Percentiles rank a stretch among this genome's conserved stretches.
Conservation (phyloP, 1,140 invertebrate genomes). For the Euglossa dilemma region DNA sequence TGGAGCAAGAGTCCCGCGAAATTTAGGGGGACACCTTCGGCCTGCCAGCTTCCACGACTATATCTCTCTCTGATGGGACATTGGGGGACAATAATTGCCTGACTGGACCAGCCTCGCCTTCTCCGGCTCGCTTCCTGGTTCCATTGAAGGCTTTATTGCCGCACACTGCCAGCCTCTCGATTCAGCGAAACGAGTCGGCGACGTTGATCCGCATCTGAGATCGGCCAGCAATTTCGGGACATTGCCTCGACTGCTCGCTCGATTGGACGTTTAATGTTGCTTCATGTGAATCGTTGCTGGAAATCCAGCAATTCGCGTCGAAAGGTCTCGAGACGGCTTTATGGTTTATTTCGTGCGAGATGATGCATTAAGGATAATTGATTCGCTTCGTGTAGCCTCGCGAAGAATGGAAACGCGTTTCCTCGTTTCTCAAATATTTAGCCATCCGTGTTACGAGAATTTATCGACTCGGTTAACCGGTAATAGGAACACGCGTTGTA, state of each 20-base stretch:
- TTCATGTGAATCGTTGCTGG: not conserved
- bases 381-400: too few species aligned
- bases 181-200: conserved; percentile 21
- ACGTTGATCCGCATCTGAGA: conserved; percentile 29
- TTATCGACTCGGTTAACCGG: too few species aligned
- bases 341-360: not conserved
- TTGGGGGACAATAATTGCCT: conserved; percentile 72
- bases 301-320: not conserved
- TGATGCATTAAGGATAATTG: not conserved
- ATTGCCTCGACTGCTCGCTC: not conserved
- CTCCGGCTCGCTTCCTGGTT: conserved; percentile 19
- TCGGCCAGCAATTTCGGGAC: not conserved
- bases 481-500: too few species aligned
- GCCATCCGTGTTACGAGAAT: too few species aligned
- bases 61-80: conserved; percentile 70
- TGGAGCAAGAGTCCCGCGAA: conserved; percentile 28
- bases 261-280: not conserved
- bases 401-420: too few species aligned
- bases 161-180: conserved; percentile 17
- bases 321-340: not conserved
- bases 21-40: conserved; percentile 54
- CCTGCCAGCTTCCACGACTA: conserved; percentile 43
- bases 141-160: conserved; percentile 58
- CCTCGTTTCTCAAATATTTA: too few species aligned
- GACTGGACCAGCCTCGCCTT: conserved; percentile 21